phyloP scores from a whole-genome alignment of 2,797 vertebrate species.

The Podargus strigoides region DNA sequence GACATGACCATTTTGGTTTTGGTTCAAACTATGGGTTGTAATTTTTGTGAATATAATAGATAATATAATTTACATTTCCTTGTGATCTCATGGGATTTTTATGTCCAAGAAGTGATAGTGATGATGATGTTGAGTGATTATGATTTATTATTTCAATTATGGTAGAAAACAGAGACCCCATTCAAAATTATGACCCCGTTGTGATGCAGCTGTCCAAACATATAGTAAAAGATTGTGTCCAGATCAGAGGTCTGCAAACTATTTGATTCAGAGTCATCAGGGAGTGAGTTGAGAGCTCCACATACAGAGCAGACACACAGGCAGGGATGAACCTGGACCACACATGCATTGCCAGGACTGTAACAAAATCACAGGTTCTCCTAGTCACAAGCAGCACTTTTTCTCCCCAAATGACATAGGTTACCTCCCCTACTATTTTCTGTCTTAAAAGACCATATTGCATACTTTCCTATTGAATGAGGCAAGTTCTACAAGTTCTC shows the following conservation, averaged over 20 bases:
- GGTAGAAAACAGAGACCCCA: neutral
- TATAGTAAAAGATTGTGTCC: neutral
- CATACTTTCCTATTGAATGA: neutral
- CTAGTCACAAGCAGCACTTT: neutral
- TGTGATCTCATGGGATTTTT: neutral
- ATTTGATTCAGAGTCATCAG: neutral
- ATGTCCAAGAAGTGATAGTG: neutral
- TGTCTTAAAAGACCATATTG: neutral
- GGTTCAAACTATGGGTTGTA: neutral
- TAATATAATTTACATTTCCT: neutral
- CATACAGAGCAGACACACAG: neutral
- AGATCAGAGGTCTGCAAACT: neutral
- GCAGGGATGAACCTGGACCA: neutral
- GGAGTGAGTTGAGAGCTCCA: neutral
- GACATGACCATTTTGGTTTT: neutral
- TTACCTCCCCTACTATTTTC: neutral
- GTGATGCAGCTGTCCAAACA: neutral
- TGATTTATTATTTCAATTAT: neutral
- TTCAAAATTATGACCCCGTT: neutral
- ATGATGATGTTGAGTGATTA: neutral
- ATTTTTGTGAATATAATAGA: neutral
- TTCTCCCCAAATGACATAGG: neutral
- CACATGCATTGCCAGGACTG: fast-evolving
- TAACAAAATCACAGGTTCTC: neutral
- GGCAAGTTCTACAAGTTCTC: neutral